Conservation (phyloP, 2,888 invertebrate species). For the Epinotia demarniana region DNA sequence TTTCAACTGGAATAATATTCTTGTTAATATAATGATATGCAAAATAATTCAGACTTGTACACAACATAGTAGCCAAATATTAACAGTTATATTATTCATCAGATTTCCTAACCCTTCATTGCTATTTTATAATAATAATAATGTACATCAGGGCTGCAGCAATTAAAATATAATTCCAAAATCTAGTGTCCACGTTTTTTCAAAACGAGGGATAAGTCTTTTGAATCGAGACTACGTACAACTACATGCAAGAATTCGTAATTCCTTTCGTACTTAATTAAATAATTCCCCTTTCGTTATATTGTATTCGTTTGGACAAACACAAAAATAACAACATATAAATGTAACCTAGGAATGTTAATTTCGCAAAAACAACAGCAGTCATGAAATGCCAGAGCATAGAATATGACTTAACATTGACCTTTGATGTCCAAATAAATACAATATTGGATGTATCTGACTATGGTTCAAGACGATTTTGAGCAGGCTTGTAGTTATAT, state of each 20-base stretch:
- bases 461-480: conserved; percentile 13
- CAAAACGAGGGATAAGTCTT: conserved; percentile 23
- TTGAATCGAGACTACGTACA: conserved; percentile 20
- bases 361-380: not conserved
- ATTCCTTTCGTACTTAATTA: not conserved
- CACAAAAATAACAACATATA: not conserved
- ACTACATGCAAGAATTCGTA: conserved; percentile 13
- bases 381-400: conserved; percentile 7
- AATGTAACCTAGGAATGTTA: conserved; percentile 19
- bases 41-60: not conserved
- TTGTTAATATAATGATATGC: not conserved
- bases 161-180: conserved; percentile 5
- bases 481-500: not conserved
- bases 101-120: conserved; percentile 16
- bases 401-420: not conserved
- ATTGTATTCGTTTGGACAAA: conserved; percentile 18
- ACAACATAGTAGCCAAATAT: not conserved
- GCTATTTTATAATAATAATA: conserved; percentile 27
- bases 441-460: not conserved
- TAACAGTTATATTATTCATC: conserved; percentile 12
- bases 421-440: conserved; percentile 8
- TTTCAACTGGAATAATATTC: not conserved
- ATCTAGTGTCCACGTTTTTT: conserved; percentile 17
- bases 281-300: not conserved
- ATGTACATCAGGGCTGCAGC: conserved; percentile 2